These are phyloP conservation scores for Glyphotaelius pellucidus DNA, from an alignment of 2,888 invertebrate genomes.

Conservation along the genomic window DNA sequence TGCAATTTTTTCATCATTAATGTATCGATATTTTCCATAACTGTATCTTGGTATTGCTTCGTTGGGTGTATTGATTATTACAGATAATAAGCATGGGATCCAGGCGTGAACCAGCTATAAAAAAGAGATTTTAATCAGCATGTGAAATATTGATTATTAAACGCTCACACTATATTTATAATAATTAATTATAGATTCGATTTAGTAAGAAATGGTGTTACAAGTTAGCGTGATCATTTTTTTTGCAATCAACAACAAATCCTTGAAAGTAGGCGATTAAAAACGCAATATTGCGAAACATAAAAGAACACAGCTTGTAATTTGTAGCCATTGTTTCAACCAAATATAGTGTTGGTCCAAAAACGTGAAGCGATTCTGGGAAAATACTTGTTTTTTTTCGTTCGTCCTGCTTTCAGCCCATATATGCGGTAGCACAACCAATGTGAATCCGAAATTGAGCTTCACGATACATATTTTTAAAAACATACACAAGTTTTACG, in stretches of 20 bases:
- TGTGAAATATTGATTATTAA: not conserved
- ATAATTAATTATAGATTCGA: not conserved
- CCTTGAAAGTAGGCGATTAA: not conserved
- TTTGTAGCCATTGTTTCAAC: not conserved
- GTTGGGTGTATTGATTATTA: not conserved
- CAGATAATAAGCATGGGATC: not conserved
- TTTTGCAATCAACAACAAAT: not conserved
- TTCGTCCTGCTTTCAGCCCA: not conserved
- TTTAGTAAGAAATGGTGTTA: not conserved
- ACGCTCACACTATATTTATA: not conserved
- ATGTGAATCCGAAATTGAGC: not conserved
- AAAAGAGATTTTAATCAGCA: not conserved
- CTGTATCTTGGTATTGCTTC: not conserved
- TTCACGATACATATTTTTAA: not conserved
- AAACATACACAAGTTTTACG: no score
- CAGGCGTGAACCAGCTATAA: not conserved
- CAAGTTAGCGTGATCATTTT: not conserved
- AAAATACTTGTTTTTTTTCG: not conserved
- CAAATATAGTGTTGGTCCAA: not conserved
- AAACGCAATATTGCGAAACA: not conserved
- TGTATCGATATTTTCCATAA: not conserved
- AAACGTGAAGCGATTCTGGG: not conserved
- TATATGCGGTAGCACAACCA: not conserved
- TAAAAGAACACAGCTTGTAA: not conserved
- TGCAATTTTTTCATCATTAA: not conserved